Base-by-base conservation (phyloP, 1,140 invertebrate genomes). In the Atopsyche davidsoni region DNA sequence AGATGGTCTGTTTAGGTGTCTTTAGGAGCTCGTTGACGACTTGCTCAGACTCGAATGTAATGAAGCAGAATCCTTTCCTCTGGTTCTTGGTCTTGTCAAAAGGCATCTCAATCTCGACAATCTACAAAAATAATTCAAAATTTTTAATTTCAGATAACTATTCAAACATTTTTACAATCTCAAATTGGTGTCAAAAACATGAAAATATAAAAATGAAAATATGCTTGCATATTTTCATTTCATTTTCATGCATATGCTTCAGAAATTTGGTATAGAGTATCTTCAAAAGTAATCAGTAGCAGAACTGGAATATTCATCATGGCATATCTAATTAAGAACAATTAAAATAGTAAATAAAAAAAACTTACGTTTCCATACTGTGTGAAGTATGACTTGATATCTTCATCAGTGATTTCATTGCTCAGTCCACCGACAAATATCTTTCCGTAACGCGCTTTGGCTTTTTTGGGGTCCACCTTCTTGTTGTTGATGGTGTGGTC, bases 21-120 rank as follows among this genome's bases (percentile, higher is more conserved):
- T 93, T 94, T 41, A 95, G 73, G 21, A 94, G 75, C 63, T 92
- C 87, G 63, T 90, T 90, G 4, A 93, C 90, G 38, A 94, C 86
- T 69, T 92, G 86, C 70, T 93, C 91, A 32, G 89, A 89, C 65
- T 94, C 90, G 66, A 94, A 95, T 55, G 92, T 94, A 62, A 96
- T 92, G 64, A 96, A 96, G 66, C 91, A 94, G 74, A 95, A 96
- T 46, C 87, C 89, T 75, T 95, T 92, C 57, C 92, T 82, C 67
- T 96, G 91, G 64, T 93, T 95, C 76, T 96, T 96, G 68, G 85
- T 85, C 68, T 96, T 96, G 64, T 97, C 93, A 65, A 92, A 95
- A 44, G 94, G 93, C 83, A 95, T 90, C 73, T 96, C 93, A 44
- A 96, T 81, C 60, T 96, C 91, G 42, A 91, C 82, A 56, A 97